These are phyloP conservation scores for Catostylus mosaicus DNA, from an alignment of 30 jellyfish, hydroid and myxozoan genomes.

Conservation along the genomic window DNA sequence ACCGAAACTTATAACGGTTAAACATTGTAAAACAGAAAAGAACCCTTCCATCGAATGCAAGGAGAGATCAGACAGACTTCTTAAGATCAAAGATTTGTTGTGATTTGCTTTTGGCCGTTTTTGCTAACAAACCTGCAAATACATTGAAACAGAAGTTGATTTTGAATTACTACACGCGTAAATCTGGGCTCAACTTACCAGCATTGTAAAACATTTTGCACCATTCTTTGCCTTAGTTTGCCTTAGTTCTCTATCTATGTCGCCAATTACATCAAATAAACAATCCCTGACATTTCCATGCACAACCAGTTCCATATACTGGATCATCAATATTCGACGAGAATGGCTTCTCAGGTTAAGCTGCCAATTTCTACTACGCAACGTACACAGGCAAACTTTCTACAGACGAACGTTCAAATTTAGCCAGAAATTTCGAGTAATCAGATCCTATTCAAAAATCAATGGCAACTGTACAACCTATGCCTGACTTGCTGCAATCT, in stretches of 20 bases:
- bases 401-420: background rate
- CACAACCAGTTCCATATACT: no score
- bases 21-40: no score
- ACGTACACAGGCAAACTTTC: no score
- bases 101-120: background rate
- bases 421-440: constrained; percentile 14
- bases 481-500: background rate
- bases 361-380: no score
- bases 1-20: no score
- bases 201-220: background rate
- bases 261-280: background rate
- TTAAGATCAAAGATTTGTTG: no score
- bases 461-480: constrained; percentile 11
- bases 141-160: background rate
- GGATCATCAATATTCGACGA: no score
- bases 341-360: no score
- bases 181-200: background rate
- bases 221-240: background rate
- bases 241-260: background rate
- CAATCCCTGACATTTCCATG: background rate
- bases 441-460: constrained; percentile 11
- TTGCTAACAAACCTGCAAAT: background rate
- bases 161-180: background rate
- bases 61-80: no score
- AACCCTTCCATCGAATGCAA: no score